Conservation (phyloP, 2,888 invertebrate species). For the Strigamia transsilvanica region DNA sequence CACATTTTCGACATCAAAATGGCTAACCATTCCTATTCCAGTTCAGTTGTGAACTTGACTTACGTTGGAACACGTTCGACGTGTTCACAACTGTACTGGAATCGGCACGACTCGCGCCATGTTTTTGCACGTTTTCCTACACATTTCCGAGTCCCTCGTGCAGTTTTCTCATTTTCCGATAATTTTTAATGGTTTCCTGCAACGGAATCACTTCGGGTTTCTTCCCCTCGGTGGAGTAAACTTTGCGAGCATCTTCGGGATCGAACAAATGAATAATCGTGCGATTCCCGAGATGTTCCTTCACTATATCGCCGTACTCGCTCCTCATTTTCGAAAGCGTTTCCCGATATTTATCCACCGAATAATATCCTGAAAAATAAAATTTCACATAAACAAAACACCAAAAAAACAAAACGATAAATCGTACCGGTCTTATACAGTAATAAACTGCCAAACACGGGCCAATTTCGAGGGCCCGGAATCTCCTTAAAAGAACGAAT, state of each 20-base stretch:
- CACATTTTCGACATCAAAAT: background rate
- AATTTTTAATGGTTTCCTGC: conserved; percentile 67
- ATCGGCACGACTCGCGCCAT: too few species aligned
- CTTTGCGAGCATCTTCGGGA: conserved; percentile 66
- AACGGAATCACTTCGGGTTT: conserved; percentile 67
- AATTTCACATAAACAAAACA: background rate
- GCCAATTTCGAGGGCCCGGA: conserved; percentile 62
- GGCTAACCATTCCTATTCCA: background rate
- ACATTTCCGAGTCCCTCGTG: conserved; percentile 69
- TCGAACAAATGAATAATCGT: conserved; percentile 68
- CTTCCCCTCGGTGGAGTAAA: conserved; percentile 67
- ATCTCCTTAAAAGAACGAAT: conserved; percentile 60
- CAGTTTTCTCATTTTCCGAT: conserved; percentile 65
- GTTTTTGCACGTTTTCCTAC: conserved; percentile 61
- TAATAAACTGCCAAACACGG: conserved; percentile 61
- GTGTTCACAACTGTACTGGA: too few species aligned
- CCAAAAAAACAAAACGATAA: conserved; percentile 39
- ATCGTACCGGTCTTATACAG: conserved; percentile 59
- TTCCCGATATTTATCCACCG: conserved; percentile 46
- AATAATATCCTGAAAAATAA: conserved; percentile 55
- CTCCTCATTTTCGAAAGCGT: background rate
- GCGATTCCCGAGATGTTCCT: conserved; percentile 65
- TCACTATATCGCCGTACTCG: conserved; percentile 67
- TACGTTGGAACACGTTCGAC: too few species aligned
- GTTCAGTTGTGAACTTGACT: too few species aligned